phyloP scores from a whole-genome alignment of 2,113 vertebrate genomes.

The Camelus dromedarius region DNA sequence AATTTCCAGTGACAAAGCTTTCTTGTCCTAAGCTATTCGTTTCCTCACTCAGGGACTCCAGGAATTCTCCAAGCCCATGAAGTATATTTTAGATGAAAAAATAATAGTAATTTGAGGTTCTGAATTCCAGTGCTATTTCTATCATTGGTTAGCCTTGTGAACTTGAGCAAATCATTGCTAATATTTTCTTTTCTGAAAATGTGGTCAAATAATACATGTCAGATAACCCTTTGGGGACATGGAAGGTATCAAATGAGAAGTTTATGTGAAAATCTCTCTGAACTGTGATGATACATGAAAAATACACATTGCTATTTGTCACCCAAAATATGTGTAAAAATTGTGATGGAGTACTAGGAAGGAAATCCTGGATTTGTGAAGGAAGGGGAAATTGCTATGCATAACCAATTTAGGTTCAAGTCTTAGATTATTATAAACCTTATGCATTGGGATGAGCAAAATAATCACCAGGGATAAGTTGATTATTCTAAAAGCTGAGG shows the following conservation, averaged over 20 bases:
- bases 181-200: background rate
- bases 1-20: background rate
- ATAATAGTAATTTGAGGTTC: background rate
- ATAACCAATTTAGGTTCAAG: background rate
- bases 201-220: background rate
- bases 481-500: background rate
- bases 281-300: background rate
- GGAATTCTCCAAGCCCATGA: background rate
- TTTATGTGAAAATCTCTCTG: constrained; percentile 8
- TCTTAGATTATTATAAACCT: background rate
- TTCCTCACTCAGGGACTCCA: background rate
- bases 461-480: background rate
- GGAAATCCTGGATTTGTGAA: background rate
- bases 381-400: background rate
- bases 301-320: background rate
- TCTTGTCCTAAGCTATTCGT: background rate
- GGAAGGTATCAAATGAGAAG: background rate
- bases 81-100: background rate
- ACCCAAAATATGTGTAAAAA: background rate
- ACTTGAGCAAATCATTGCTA: background rate
- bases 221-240: background rate
- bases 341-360: background rate
- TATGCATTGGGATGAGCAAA: background rate
- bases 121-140: background rate
- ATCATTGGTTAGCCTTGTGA: background rate